These are phyloP conservation scores for Oophaga sylvatica DNA, from an alignment of 2,797 vertebrate species.

Conservation along the genomic window DNA sequence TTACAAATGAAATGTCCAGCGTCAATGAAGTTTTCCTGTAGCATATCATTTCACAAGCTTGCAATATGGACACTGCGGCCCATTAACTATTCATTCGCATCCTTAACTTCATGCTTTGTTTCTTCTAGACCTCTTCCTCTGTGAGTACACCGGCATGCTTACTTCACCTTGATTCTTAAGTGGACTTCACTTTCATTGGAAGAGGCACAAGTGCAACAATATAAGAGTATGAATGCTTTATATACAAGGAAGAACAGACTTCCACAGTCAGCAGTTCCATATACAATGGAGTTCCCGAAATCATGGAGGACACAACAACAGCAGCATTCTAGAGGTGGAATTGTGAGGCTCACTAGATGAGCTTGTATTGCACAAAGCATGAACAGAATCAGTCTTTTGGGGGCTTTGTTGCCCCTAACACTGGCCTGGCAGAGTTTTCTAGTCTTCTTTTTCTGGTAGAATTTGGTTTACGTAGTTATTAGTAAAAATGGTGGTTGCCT, in stretches of 20 bases:
- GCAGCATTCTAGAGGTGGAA: neutral
- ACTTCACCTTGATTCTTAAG: neutral
- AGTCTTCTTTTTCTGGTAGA: neutral
- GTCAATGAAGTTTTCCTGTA: constrained; percentile 5
- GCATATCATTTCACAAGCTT: neutral
- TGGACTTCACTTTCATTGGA: constrained; percentile 49
- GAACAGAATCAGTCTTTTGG: neutral
- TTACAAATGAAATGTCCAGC: neutral
- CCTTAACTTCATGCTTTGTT: constrained; percentile 11
- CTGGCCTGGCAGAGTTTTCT: neutral
- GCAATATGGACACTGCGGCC: neutral
- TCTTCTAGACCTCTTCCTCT: constrained; percentile 35
- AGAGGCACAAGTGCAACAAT: constrained; percentile 18
- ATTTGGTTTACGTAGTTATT: neutral
- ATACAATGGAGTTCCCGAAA: neutral
- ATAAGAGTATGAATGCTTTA: neutral
- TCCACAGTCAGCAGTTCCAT: neutral
- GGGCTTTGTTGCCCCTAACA: neutral
- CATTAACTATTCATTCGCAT: neutral
- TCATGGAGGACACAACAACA: neutral
- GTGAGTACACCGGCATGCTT: constrained; percentile 30
- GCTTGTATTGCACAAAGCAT: neutral
- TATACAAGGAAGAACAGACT: neutral
- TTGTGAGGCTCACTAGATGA: neutral
- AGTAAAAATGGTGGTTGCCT: neutral